Evolutionary conservation across 2,113 vertebrate genomes (phyloP), one percentile per base, ranked within the genome.

Genomic region (Oenanthe melanoleuca): DNA sequence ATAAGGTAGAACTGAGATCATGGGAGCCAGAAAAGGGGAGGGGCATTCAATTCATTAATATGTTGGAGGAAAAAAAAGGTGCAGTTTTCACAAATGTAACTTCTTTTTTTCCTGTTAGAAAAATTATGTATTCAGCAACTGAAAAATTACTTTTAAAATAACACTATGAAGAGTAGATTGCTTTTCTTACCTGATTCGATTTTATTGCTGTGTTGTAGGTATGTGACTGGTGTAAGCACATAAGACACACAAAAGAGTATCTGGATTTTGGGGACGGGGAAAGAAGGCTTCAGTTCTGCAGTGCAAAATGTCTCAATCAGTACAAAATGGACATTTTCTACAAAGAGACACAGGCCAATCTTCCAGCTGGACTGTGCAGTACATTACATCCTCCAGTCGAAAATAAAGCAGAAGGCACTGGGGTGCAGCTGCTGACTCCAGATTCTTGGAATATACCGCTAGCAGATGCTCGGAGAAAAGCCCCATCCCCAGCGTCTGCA

Each of bases 311-410:
- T 97, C 98, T 99, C 96, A 99, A 99, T 98, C 99, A 99, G 97
- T 99, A 99, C 97, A 99, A 99, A 98, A 99, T 99, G 99, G 99
- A 99, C 98, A 99, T 99, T 98, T 99, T 99, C 98, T 99, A 99
- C 98, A 99, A 99, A 98, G 99, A 99, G 98, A 99, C 99, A 80
- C 99, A 99, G 98, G 99, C 99, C 73, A 99, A 99, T 45, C 98
- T 99, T 97, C 99, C 99, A 92, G 99, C 98, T 97, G 99, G 98
- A 88, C 98, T 99, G 95, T 99, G 99, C 97, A 98, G 99, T 98
- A 98, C 99, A 66, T 98, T 99, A 95, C 99, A 99, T 88, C 96
- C 98, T 93, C 97, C 97, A 84, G 97, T 98, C 40, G 99, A 99
- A 93, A 98, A 98, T 94, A 99, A 99, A 98, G 97, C 98, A 80